Evolutionary conservation across 2,888 invertebrate genomes (phyloP).

Genomic region (Platycnemis pennipes): DNA sequence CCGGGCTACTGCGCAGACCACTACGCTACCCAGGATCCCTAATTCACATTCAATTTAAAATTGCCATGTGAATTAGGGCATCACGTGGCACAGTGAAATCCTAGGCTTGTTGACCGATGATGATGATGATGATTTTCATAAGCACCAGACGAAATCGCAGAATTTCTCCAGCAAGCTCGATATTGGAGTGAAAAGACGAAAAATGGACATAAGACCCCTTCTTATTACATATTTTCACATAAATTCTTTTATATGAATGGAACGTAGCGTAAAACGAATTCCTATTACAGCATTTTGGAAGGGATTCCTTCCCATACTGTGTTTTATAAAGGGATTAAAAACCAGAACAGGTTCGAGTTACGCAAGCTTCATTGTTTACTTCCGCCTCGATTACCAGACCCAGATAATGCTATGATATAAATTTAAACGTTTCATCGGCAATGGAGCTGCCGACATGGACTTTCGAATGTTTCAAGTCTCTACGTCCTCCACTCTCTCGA

Average conservation of each 20-base stretch:
- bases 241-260: not conserved
- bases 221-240: too few relatives aligned
- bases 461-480: not conserved
- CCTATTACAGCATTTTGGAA: not conserved
- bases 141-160: too few relatives aligned
- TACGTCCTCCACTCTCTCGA: not conserved
- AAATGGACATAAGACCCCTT: too few relatives aligned
- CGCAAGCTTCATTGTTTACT: not conserved
- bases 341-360: not conserved
- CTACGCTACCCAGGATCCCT: too few relatives aligned
- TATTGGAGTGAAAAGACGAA: too few relatives aligned
- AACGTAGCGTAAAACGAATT: not conserved
- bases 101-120: too few relatives aligned
- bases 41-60: too few relatives aligned
- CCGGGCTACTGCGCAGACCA: too few relatives aligned
- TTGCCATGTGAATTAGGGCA: too few relatives aligned
- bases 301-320: not conserved
- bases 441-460: not conserved
- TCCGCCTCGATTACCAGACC: not conserved
- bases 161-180: too few relatives aligned
- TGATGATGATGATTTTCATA: too few relatives aligned
- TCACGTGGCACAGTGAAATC: too few relatives aligned
- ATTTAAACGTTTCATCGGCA: constrained; percentile 25
- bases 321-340: not conserved
- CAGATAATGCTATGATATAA: not conserved